These are phyloP conservation scores for Rhynchonycteris naso DNA, from an alignment of 2,797 vertebrate genomes.

Conservation along the genomic window DNA sequence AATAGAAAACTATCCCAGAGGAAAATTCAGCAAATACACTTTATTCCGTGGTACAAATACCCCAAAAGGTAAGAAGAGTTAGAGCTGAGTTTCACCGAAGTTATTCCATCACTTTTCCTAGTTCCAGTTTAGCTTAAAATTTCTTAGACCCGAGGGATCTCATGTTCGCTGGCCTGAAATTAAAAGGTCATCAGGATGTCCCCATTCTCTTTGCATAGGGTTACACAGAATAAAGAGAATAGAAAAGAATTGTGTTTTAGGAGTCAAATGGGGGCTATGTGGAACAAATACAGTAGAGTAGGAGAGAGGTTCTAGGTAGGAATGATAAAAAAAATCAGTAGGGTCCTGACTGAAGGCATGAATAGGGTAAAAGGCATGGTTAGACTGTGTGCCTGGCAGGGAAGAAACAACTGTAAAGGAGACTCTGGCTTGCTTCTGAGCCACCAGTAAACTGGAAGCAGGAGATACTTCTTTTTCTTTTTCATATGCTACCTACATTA, in stretches of 20 bases:
- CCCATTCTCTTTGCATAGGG: neutral
- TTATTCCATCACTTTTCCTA: neutral
- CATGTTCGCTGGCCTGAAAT: neutral
- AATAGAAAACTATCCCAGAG: neutral
- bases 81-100: neutral
- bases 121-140: neutral
- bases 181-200: neutral
- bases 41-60: constrained; percentile 61
- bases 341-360: neutral
- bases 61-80: constrained; percentile 58
- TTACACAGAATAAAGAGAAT: neutral
- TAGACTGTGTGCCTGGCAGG: neutral
- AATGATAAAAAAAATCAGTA: neutral
- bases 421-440: neutral
- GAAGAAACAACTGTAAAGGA: neutral
- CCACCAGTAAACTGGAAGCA: neutral
- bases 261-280: neutral
- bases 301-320: neutral
- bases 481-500: neutral
- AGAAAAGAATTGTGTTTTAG: neutral
- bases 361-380: neutral
- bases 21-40: neutral
- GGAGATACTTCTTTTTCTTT: neutral
- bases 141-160: neutral
- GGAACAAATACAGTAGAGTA: neutral